Base-by-base conservation (phyloP, 2,888 invertebrate species). In the Trissoscelio sp. region DNA sequence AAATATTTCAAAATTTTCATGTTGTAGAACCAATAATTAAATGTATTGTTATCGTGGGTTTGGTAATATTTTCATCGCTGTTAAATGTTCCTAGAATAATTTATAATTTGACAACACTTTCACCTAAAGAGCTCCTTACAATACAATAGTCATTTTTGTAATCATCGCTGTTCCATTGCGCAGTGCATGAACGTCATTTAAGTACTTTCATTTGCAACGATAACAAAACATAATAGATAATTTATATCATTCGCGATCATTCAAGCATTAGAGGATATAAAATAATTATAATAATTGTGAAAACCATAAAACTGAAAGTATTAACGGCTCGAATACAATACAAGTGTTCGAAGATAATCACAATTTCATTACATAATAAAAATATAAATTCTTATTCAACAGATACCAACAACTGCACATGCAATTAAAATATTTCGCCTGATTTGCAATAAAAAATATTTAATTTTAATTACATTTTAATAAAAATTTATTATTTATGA, bases 141-240 rank as follows among this genome's bases (percentile, higher is more conserved):
- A 73, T 72, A n/a, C 42, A 39, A 58, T 16, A 64, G 44, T 73
- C 31, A 73, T 73, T 73, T 73, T 73, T 73, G 70, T 58, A 70
- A 58, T 70, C 70, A 70, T 70, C 70, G 34, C 58, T 44, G 58
- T 31, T 37, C 28, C 31, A 70, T 57, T 57, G 48, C 58, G 22
- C 34, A 18, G 67, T 20, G 12, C 51, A 51, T 46, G 60, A 60
- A 46, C 51, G 28, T 60, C 55, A 55, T 55, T 64, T 64, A 7
- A 53, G 44, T 44, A 64, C 73, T 74, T 74, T 74, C 73, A 31
- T 74, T 74, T 64, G 37, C 73, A 62, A 46, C 62, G 22, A 55
- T 73, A 62, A 62, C 53, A 64, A 73, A 62, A 73, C 55, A 73
- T 73, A 64, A 73, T 55, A 64, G 64, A 66, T 66, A 62, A 74